Conservation (phyloP, 2,888 invertebrate species). For the Trichacis sp. region DNA sequence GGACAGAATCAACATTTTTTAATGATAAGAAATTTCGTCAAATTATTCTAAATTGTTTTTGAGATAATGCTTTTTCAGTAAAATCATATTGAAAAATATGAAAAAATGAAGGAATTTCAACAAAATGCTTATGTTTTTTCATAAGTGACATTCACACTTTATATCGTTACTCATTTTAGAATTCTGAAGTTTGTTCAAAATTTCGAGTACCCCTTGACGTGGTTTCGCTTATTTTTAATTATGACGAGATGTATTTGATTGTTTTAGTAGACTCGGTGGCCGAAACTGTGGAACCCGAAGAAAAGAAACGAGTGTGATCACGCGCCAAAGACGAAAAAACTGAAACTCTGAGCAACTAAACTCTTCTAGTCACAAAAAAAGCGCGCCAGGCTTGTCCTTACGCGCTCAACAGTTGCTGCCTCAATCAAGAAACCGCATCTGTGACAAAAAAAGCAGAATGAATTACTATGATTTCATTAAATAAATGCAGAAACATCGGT, state of each 20-base stretch:
- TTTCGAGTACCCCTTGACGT: not conserved
- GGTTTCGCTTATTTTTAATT: not conserved
- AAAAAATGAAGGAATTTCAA: too few species aligned
- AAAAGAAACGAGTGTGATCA: slow-evolving; percentile 36
- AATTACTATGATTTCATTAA: slow-evolving; percentile 33
- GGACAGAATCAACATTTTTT: too few species aligned
- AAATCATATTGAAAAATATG: too few species aligned
- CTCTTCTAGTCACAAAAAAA: slow-evolving; percentile 42
- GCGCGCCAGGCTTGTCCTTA: slow-evolving; percentile 10
- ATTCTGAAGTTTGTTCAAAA: not conserved
- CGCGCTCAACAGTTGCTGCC: slow-evolving; percentile 22
- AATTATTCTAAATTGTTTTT: too few species aligned
- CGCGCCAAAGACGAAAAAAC: slow-evolving; percentile 8
- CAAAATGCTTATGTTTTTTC: too few species aligned
- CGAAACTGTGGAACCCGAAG: slow-evolving; percentile 23
- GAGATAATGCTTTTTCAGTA: too few species aligned
- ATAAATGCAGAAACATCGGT: slow-evolving; percentile 35
- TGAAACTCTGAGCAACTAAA: slow-evolving; percentile 25
- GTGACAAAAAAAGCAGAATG: slow-evolving; percentile 26
- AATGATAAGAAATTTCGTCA: too few species aligned
- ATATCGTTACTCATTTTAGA: too few species aligned
- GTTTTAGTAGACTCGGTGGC: slow-evolving; percentile 37
- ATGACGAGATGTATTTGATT: not conserved
- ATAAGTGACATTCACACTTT: too few species aligned
- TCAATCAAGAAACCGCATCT: slow-evolving; percentile 33